Percentiles rank a stretch among this genome's conserved stretches.
These are phyloP conservation scores for Lasaia peninsularis DNA, from an alignment of 1,140 invertebrate genomes.

Conservation along the genomic window DNA sequence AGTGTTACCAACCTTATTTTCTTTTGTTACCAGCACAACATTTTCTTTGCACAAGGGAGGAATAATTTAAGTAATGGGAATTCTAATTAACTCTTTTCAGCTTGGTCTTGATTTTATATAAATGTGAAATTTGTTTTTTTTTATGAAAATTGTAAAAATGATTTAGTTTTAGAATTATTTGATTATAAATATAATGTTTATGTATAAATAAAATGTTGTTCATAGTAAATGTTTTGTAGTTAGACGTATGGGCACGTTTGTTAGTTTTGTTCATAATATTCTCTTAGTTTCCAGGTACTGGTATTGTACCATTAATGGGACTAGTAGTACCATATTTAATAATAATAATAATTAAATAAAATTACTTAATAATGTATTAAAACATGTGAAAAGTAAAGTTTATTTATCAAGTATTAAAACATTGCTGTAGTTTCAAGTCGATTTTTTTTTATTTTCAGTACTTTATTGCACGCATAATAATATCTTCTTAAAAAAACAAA, in stretches of 20 bases:
- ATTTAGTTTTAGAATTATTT: slow-evolving; percentile 14
- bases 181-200: not conserved
- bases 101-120: slow-evolving; percentile 72
- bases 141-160: slow-evolving; percentile 18
- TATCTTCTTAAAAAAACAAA: too few species aligned
- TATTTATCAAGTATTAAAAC: too few species aligned
- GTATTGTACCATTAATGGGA: not conserved
- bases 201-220: slow-evolving; percentile 1
- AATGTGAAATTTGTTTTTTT: slow-evolving; percentile 26
- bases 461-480: too few species aligned
- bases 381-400: too few species aligned
- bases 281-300: not conserved
- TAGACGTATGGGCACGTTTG: slow-evolving; percentile 11
- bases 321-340: too few species aligned
- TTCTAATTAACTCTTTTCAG: slow-evolving; percentile 77
- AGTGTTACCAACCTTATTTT: slow-evolving; percentile 47
- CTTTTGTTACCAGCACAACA: slow-evolving; percentile 62
- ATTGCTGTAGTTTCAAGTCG: too few species aligned
- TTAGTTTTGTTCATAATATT: slow-evolving; percentile 5
- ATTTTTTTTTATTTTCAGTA: too few species aligned
- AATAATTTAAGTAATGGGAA: slow-evolving; percentile 52
- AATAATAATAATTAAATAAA: too few species aligned
- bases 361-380: too few species aligned
- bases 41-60: slow-evolving; percentile 60
- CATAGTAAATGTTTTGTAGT: slow-evolving; percentile 1